These are phyloP conservation scores for Gallinago solitaria DNA, from an alignment of 2,797 vertebrate species.

Conservation along the genomic window DNA sequence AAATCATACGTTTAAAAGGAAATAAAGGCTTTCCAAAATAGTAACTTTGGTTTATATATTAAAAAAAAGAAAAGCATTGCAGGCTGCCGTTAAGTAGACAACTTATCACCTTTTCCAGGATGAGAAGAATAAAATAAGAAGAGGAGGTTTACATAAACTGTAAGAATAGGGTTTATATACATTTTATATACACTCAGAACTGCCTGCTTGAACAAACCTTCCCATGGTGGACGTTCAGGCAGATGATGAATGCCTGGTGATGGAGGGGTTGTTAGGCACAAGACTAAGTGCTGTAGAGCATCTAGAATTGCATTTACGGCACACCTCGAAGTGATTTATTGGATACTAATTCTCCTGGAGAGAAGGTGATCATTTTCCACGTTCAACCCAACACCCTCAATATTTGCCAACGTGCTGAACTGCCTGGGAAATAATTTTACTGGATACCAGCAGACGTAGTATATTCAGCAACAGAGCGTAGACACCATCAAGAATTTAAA, in stretches of 20 bases:
- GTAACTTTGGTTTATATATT: neutral
- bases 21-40: constrained; percentile 5
- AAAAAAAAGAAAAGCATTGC: neutral
- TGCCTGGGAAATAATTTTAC: neutral
- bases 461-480: neutral
- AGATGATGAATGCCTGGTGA: constrained; percentile 24
- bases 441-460: neutral
- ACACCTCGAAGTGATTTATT: constrained; percentile 32
- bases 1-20: neutral
- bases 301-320: constrained; percentile 13
- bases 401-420: neutral
- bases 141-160: neutral
- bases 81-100: neutral
- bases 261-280: constrained; percentile 2
- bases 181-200: neutral
- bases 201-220: neutral
- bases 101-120: neutral
- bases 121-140: neutral
- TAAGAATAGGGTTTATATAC: neutral
- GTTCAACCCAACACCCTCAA: neutral
- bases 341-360: constrained; percentile 19
- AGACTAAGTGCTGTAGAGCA: neutral
- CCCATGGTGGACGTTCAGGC: neutral
- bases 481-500: neutral
- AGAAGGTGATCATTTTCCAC: neutral